Evolutionary conservation across 2,888 invertebrate genomes (phyloP).

Genomic region (Rutpela maculata): DNA sequence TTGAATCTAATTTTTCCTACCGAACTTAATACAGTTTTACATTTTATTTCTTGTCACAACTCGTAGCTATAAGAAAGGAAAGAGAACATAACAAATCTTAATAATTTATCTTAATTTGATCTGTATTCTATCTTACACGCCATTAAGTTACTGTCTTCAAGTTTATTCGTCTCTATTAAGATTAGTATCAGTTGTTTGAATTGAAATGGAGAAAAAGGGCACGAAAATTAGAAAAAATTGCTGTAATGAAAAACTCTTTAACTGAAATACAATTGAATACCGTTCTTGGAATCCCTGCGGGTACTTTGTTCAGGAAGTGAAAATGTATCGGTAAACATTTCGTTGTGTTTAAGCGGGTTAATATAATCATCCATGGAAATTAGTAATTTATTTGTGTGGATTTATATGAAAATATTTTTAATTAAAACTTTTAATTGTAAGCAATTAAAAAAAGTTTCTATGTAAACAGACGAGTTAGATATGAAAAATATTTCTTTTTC

Average conservation of each 20-base stretch:
- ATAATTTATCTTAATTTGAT: constrained; percentile 15
- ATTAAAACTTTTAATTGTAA: constrained; percentile 1
- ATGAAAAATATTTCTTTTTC: no score
- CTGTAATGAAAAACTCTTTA: neutral
- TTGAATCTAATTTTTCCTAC: neutral
- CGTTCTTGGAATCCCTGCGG: neutral
- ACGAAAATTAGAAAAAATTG: neutral
- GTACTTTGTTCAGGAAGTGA: neutral
- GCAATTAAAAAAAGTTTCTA: neutral
- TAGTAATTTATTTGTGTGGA: neutral
- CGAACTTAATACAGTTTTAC: neutral
- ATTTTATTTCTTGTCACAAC: neutral
- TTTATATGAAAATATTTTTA: neutral
- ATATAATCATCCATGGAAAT: neutral
- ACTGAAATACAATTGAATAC: neutral
- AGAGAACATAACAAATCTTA: neutral
- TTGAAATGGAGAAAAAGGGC: constrained; percentile 1
- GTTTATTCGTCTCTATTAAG: constrained; percentile 24
- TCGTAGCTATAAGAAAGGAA: neutral
- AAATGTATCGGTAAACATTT: neutral
- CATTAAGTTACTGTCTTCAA: constrained; percentile 29
- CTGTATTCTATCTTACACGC: constrained; percentile 2
- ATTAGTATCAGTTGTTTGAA: constrained; percentile 19
- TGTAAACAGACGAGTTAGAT: neutral
- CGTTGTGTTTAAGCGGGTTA: neutral